Evolutionary conservation across 2,113 vertebrate genomes (phyloP).

Genomic region (Pelusios castaneus): DNA sequence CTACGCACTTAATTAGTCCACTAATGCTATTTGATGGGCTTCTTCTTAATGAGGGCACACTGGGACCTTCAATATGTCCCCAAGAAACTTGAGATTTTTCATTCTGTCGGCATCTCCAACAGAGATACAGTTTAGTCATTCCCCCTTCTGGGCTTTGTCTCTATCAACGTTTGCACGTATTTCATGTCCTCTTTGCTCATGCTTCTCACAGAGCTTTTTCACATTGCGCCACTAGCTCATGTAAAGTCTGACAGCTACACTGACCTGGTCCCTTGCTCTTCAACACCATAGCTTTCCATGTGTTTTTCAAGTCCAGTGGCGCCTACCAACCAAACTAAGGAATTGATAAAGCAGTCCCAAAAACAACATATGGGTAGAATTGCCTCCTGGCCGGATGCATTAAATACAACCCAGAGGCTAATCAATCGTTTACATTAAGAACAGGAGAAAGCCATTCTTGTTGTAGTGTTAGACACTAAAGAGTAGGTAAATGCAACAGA

Average conservation of each 20-base stretch:
- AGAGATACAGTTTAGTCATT: neutral
- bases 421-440: neutral
- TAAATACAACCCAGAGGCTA: neutral
- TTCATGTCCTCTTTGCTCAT: conserved; percentile 13
- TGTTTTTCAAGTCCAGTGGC: conserved; percentile 18
- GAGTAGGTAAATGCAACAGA: neutral
- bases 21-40: conserved; percentile 64
- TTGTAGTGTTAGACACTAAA: neutral
- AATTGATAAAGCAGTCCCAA: neutral
- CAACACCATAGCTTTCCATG: neutral
- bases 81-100: conserved; percentile 51
- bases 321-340: neutral
- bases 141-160: conserved; percentile 20
- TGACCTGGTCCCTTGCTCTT: neutral
- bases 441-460: neutral
- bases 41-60: conserved; percentile 37
- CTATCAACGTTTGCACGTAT: conserved; percentile 31
- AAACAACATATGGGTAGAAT: neutral
- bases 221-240: neutral
- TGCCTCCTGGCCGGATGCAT: neutral
- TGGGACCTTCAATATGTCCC: conserved; percentile 57
- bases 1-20: conserved; percentile 65
- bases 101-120: conserved; percentile 44
- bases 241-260: conserved; percentile 13
- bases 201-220: conserved; percentile 14